Evolutionary conservation across 2,888 invertebrate species (phyloP), one percentile per base, ranked within the genome.

Genomic region (Alloscopus bannaensis): DNA sequence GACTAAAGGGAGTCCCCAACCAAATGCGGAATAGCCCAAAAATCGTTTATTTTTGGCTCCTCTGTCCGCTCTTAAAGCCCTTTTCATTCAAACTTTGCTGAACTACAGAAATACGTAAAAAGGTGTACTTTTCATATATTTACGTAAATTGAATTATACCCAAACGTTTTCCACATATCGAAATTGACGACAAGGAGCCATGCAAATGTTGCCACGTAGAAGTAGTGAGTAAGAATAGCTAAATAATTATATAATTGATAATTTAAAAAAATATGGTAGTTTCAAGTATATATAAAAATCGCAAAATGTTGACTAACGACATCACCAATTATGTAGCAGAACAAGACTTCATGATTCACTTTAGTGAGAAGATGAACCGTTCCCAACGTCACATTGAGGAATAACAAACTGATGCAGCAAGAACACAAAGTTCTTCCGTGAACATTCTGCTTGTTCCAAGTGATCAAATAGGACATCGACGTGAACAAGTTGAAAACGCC

Each of bases 361-460:
- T n/a, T n/a, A n/a, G n/a, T n/a, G n/a, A 71, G n/a, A 26, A 71
- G 29, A 47, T 71, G 70, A 0, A 65, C 71, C 4, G 78, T 78
- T 22, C 78, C 78, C 24, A 78, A 3, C 36, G 24, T 59, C 0
- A 70, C n/a, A 20, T 78, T 64, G 70, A 70, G 64, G 24, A 71
- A 70, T 11, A 64, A 57, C 26, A 70, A 20, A 6, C n/a, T n/a
- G n/a, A n/a, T n/a, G n/a, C n/a, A n/a, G n/a, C n/a, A n/a, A 1
- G 80, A 80, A 36, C 80, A 82, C 1, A 78, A 36, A 13, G 73
- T 80, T 77, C 80, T 80, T 4, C 82, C 82, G 59, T 80, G 82
- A 26, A 76, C 60, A 60, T 82, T 82, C 40, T 82, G 80, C 28
- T 73, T 57, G 8, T 42, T n/a, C 80, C 80, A 82, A 1, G 78